Conservation (phyloP, 2,113 vertebrate species). For the Ophiodon elongatus region DNA sequence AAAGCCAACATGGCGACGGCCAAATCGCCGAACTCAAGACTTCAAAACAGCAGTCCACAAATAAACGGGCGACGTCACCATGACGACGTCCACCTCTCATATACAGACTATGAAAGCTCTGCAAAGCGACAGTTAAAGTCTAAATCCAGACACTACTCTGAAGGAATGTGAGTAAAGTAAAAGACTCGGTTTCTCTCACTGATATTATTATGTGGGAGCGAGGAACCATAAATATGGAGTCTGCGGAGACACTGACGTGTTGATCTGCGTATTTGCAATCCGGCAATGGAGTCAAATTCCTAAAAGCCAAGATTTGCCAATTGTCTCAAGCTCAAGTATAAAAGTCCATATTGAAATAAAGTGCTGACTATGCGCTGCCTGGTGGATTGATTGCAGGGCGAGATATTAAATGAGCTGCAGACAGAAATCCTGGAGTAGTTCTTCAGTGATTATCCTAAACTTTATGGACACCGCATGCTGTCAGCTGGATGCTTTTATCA, state of each 20-base stretch:
- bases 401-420: constrained; percentile 13
- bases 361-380: background rate
- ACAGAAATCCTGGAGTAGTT: background rate
- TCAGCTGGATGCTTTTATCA: constrained; percentile 19
- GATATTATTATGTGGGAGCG: background rate
- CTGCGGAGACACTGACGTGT: constrained; percentile 7
- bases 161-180: too few species aligned
- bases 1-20: too few species aligned
- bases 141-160: background rate
- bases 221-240: background rate
- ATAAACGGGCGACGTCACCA: too few species aligned
- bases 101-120: too few species aligned
- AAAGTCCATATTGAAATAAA: background rate
- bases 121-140: background rate
- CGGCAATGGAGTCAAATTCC: background rate
- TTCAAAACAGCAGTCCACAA: too few species aligned
- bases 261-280: constrained; percentile 12
- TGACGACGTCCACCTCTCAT: too few species aligned
- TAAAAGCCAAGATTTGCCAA: background rate
- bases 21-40: too few species aligned
- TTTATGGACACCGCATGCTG: constrained; percentile 1
- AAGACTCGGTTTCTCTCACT: background rate
- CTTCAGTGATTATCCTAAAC: constrained; percentile 19
- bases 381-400: constrained; percentile 2
- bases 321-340: background rate